Percentiles rank a stretch among this genome's conserved stretches.
Evolutionary conservation across 2,888 invertebrate genomes (phyloP).

Genomic region (Stramonita haemastoma): DNA sequence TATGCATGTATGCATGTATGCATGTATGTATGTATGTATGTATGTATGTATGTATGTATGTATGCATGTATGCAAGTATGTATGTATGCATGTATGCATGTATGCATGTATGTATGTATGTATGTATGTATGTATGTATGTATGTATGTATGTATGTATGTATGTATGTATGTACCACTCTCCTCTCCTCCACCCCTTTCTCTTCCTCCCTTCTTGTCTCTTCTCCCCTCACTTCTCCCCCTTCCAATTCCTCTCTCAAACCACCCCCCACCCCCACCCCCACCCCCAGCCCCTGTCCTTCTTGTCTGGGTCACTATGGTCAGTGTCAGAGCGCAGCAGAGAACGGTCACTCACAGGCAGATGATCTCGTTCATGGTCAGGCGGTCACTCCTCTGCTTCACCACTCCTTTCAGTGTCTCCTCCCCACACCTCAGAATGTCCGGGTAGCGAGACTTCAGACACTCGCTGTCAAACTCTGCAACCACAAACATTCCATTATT

Average conservation of each 20-base stretch:
- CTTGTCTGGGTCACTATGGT: not conserved
- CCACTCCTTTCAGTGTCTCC: not conserved
- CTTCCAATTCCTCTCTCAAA: not conserved
- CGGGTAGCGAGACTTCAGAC: not conserved
- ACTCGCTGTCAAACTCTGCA: conserved; percentile 2
- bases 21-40: no score
- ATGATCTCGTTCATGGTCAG: not conserved
- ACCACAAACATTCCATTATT: no score
- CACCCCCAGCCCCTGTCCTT: not conserved
- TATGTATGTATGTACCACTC: not conserved
- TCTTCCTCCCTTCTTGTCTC: not conserved
- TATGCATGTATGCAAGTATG: no score
- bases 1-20: no score
- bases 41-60: no score
- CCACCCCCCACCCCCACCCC: not conserved
- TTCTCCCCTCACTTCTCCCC: not conserved
- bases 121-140: not conserved
- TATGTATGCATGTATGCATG: no score
- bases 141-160: not conserved
- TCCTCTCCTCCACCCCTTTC: not conserved
- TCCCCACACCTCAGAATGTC: not conserved
- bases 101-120: not conserved
- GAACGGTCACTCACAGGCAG: not conserved
- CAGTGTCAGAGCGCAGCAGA: no score
- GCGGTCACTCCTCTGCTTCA: not conserved